phyloP scores from a whole-genome alignment of 1,140 invertebrate species.

The Diachasma alloeum region DNA sequence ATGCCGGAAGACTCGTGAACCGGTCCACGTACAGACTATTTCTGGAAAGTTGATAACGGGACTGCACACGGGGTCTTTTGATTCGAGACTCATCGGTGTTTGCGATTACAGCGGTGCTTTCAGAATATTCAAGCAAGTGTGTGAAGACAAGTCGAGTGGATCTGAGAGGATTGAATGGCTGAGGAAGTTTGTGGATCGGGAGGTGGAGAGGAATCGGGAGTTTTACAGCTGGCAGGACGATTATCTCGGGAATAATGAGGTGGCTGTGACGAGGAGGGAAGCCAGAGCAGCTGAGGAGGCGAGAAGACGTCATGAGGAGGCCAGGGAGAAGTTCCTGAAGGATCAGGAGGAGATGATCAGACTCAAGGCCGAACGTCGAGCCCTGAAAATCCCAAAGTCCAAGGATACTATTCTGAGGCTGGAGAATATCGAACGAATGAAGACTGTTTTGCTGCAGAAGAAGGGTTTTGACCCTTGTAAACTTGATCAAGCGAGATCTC shows the following conservation, averaged over 20 bases:
- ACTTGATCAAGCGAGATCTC: slow-evolving; percentile 54
- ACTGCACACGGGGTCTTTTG: slow-evolving; percentile 24
- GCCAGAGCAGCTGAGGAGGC: slow-evolving; percentile 39
- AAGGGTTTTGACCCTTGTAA: slow-evolving; percentile 57
- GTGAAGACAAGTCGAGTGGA: slow-evolving; percentile 8
- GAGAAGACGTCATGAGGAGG: slow-evolving; percentile 38
- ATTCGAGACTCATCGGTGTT: slow-evolving; percentile 36
- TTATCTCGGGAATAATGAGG: slow-evolving; percentile 40
- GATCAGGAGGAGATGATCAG: slow-evolving; percentile 44
- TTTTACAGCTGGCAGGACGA: slow-evolving; percentile 47
- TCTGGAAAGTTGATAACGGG: slow-evolving; percentile 44
- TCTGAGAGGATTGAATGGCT: slow-evolving; percentile 49
- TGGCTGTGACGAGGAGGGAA: slow-evolving; percentile 34
- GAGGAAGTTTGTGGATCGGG: slow-evolving; percentile 47
- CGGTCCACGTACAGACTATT: slow-evolving; percentile 41
- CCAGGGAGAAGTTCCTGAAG: slow-evolving; percentile 39
- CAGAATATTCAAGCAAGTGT: slow-evolving; percentile 38
- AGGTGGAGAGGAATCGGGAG: slow-evolving; percentile 47
- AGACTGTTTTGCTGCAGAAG: slow-evolving; percentile 53
- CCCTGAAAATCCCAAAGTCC: slow-evolving; percentile 45
- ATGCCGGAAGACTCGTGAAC: slow-evolving; percentile 37
- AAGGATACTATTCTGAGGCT: slow-evolving; percentile 50
- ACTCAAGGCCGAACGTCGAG: slow-evolving; percentile 39
- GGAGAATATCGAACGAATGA: slow-evolving; percentile 57
- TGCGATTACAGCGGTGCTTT: slow-evolving; percentile 44